Conservation (phyloP, 2,888 invertebrate species). For the Adelphocoris suturalis region DNA sequence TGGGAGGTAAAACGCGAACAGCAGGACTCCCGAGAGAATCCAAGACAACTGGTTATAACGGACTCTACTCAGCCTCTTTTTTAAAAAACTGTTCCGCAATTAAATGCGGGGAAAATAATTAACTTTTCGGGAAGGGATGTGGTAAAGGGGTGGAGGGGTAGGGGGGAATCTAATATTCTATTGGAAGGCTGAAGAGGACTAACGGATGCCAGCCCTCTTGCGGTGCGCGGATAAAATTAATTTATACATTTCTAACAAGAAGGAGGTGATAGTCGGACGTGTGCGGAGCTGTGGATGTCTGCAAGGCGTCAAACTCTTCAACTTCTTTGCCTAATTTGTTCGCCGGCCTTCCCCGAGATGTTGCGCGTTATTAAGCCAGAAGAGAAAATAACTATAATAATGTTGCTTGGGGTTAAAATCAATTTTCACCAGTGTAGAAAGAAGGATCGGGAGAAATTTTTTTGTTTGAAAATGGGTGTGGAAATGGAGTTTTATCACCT, state of each 20-base stretch:
- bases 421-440: constrained; percentile 30
- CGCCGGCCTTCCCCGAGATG: constrained; percentile 27
- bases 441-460: background rate
- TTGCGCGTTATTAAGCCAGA: constrained; percentile 47
- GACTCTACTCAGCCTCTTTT: background rate
- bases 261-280: constrained; percentile 44
- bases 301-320: constrained; percentile 65
- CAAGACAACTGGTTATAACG: constrained; percentile 64
- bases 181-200: constrained; percentile 9
- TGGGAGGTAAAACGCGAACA: constrained; percentile 66
- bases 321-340: constrained; percentile 60
- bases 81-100: constrained; percentile 58
- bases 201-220: constrained; percentile 21
- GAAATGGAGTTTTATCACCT: background rate
- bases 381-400: constrained; percentile 64
- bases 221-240: constrained; percentile 62
- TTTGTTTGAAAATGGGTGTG: background rate
- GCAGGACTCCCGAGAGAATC: constrained; percentile 52
- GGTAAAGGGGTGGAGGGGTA: background rate
- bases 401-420: constrained; percentile 52
- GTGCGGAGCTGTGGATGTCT: constrained; percentile 58
- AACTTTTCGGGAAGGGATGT: constrained; percentile 38
- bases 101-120: constrained; percentile 64
- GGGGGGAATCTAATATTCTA: constrained; percentile 63
- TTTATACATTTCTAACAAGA: constrained; percentile 60